Base-by-base conservation (phyloP, 2,797 vertebrate genomes). In the Phoxinus dragarum region DNA sequence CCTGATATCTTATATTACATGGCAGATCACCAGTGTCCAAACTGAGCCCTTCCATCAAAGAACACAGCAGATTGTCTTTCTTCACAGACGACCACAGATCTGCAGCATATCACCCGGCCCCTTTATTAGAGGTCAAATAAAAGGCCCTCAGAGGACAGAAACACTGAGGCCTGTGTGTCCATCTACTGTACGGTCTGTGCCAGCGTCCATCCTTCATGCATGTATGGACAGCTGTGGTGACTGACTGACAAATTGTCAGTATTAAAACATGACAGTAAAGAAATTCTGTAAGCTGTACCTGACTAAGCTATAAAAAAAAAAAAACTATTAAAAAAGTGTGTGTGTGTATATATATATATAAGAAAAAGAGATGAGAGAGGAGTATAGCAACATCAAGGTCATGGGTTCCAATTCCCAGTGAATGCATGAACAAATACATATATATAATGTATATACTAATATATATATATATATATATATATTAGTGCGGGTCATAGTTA, bases 151-250 rank as follows among this genome's bases (percentile, higher is more conserved):
- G 42, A 77, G n/a, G 42, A 66, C 86, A 89, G 73, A 84, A 88
- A 95, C 93, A 94, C 92, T 92, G 89, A 90, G n/a, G 81, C 86
- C 89, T 92, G 92, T 94, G 92, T 93, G 89, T 73, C 86, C 86
- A 54, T 84, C 76, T 72, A 88, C 88, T 89, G 77, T 81, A 88
- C 85, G 89, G 88, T 71, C 69, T 84, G 89, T 92, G 91, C 93
- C 93, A 94, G 92, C 9, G 0, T 21, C 27, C 27, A 17, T 52
- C 47, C 34, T 19, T 34, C 17, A 89, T 90, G 84, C 88, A 27
- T 74, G 69, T 54, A 87, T 68, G 27, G 67, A 80, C 31, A 61
- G n/a, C n/a, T 61, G n/a, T 61, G 56, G 23, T 5, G 23, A 59
- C 9, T 5, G 23, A 59, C 9, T n/a, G 56, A 59, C 56, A n/a